Evolutionary conservation across 1,140 invertebrate species (phyloP).

Genomic region (Globodera ellingtonae): DNA sequence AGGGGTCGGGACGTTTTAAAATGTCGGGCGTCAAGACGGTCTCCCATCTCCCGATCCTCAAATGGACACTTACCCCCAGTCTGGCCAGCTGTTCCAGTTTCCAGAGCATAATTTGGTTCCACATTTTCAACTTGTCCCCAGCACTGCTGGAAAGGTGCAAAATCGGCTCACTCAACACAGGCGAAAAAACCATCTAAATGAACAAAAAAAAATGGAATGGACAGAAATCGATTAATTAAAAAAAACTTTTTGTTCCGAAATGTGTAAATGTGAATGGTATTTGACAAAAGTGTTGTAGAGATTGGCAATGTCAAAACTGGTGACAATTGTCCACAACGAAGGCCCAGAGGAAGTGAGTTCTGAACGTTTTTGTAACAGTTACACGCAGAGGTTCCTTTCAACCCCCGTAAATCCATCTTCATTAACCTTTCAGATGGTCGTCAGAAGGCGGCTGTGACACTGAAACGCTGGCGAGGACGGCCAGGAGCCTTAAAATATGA

Average conservation of each 20-base stretch:
- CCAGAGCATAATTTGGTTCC: slow-evolving; percentile 33
- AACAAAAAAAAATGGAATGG: neutral
- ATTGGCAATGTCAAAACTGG: slow-evolving; percentile 29
- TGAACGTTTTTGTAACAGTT: slow-evolving; percentile 15
- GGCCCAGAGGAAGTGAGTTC: slow-evolving; percentile 18
- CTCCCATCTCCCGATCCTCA: neutral
- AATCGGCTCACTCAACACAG: slow-evolving; percentile 30
- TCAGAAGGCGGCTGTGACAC: slow-evolving; percentile 8
- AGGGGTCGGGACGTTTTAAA: neutral
- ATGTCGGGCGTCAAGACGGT: neutral
- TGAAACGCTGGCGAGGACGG: neutral
- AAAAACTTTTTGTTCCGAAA: slow-evolving; percentile 21
- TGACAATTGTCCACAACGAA: slow-evolving; percentile 38
- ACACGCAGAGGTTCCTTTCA: neutral
- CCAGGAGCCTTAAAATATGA: neutral
- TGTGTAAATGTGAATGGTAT: slow-evolving; percentile 7
- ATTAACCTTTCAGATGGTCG: slow-evolving; percentile 23
- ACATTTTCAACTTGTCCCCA: slow-evolving; percentile 1
- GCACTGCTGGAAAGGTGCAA: slow-evolving; percentile 16
- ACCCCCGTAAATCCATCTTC: neutral
- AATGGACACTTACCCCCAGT: slow-evolving; percentile 21
- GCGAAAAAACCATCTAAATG: slow-evolving; percentile 39
- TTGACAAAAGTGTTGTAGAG: slow-evolving; percentile 6
- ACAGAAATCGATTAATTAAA: neutral
- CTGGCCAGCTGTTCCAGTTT: slow-evolving; percentile 42